Evolutionary conservation across 2,113 vertebrate species (phyloP), one percentile per base, ranked within the genome.

Genomic region (Saccopteryx leptura): DNA sequence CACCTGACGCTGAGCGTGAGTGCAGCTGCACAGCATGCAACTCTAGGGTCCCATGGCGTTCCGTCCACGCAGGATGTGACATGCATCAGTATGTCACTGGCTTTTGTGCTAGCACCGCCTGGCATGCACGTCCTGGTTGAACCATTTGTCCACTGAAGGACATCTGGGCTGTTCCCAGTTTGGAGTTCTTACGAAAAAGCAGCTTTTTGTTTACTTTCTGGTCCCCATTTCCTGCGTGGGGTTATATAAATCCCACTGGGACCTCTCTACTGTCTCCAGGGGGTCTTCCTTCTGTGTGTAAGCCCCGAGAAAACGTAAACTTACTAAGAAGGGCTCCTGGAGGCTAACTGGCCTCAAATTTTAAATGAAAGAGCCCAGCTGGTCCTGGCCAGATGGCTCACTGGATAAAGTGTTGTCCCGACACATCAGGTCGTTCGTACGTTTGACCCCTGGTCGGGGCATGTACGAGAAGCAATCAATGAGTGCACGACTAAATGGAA

Each of bases 61-160:
- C 0, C 21, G 3, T 7, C 1, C 39, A 3, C 0, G 10, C 7
- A 12, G 56, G 6, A 4, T 2, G 9, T 7, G 7, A 26, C 31
- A 14, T 18, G 18, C 8, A 31, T 17, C 65, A 33, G 14, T n/a
- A 18, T 9, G 28, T 39, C 39, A 39, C 11, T 31, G 66, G 31
- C 31, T 33, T 33, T 65, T 18, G 5, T 46, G 26, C 14, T 3
- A 4, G 85, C 12, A 0, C 56, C 0, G 11, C 3, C 1, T 1
- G 10, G 4, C 3, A 28, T 1, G 5, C 1, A 0, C 1, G 9
- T 2, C 76, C 39, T 6, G 48, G 10, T 21, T 19, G 5, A 3
- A 1, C 14, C 8, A 1, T 8, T 21, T 0, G 5, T 46, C 46
- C 79, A 4, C 10, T 0, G 39, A 2, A 5, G 46, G 56, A 1